A percentile compares a stretch with the other conserved stretches of the same genome.
Conservation (phyloP, 1,140 invertebrate genomes). For the Aphidius ervi region DNA sequence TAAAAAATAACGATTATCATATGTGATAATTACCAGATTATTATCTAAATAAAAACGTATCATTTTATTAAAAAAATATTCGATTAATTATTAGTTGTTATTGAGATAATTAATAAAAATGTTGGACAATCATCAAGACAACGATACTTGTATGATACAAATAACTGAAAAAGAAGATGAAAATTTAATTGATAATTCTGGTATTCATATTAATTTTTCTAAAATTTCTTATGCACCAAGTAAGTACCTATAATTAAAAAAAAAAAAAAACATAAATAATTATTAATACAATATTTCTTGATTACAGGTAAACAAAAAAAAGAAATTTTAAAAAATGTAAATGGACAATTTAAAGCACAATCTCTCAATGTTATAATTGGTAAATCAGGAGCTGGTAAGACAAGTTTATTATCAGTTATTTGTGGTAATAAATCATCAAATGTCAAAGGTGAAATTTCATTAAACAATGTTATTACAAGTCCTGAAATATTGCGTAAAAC, state of each 20-base stretch:
- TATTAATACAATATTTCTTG: neutral
- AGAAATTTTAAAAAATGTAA: conserved; percentile 59
- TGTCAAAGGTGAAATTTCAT: conserved; percentile 27
- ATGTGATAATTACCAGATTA: no score
- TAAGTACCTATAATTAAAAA: neutral
- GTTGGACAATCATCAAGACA: no score
- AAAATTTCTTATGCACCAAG: neutral
- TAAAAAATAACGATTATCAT: no score
- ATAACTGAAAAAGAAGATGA: no score
- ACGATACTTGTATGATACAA: no score
- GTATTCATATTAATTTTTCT: no score
- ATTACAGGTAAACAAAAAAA: conserved; percentile 34
- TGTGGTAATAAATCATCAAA: conserved; percentile 37
- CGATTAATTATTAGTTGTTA: no score
- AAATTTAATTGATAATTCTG: no score
- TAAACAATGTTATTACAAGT: conserved; percentile 30
- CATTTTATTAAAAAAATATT: no score
- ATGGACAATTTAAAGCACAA: conserved; percentile 57
- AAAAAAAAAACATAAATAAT: neutral
- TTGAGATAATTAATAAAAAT: no score
- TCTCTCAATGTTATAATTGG: conserved; percentile 75
- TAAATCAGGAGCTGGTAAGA: conserved; percentile 80
- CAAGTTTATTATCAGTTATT: conserved; percentile 67
- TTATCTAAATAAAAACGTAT: no score
- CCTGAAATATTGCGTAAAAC: conserved; percentile 53